phyloP scores from a whole-genome alignment of 2,888 invertebrate species.

The Eupithecia subumbrata region DNA sequence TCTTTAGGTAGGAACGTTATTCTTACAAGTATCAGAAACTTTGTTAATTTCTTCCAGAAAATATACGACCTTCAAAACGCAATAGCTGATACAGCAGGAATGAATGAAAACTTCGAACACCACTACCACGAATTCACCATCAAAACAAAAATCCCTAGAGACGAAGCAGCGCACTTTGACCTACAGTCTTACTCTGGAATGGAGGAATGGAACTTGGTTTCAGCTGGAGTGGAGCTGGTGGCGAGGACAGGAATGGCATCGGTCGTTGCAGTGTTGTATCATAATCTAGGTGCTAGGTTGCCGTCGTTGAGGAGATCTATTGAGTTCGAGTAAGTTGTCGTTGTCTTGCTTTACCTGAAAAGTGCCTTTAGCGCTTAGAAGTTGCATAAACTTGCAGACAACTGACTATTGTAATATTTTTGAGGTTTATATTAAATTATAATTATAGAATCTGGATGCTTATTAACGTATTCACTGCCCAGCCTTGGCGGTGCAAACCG shows the following conservation, averaged over 20 bases:
- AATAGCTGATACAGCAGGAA: slow-evolving; percentile 65
- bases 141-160: slow-evolving; percentile 60
- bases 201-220: slow-evolving; percentile 70
- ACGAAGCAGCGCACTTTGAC: slow-evolving; percentile 70
- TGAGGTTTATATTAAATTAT: background rate
- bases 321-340: slow-evolving; percentile 83
- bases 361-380: background rate
- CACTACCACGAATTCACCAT: slow-evolving; percentile 67
- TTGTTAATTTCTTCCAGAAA: slow-evolving; percentile 61
- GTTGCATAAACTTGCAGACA: no score
- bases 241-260: slow-evolving; percentile 65
- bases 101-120: slow-evolving; percentile 62
- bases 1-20: background rate
- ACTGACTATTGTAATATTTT: background rate
- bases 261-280: slow-evolving; percentile 84
- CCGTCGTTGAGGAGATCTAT: slow-evolving; percentile 85
- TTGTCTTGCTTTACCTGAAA: background rate
- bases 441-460: no score
- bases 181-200: slow-evolving; percentile 51
- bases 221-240: slow-evolving; percentile 68
- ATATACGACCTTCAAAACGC: slow-evolving; percentile 76
- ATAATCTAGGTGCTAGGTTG: slow-evolving; percentile 85
- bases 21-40: background rate
- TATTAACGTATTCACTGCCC: no score
- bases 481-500: no score